A percentile compares a stretch with the other conserved stretches of the same genome.
phyloP scores from a whole-genome alignment of 1,140 invertebrate genomes.

The Theocolax elegans region DNA sequence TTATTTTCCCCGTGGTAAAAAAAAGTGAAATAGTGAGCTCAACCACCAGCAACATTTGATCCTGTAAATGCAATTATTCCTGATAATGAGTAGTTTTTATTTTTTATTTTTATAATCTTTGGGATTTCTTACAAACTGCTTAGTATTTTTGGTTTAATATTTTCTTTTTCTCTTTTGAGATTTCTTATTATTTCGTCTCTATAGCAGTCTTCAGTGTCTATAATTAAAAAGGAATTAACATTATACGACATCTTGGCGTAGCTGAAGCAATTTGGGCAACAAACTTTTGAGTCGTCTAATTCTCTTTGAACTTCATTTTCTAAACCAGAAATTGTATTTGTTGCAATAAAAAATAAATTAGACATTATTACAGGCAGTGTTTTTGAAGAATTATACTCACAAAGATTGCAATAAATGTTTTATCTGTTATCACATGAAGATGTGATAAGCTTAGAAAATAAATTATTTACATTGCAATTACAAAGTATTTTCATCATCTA shows the following conservation, averaged over 20 bases:
- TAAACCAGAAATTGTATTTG: background rate
- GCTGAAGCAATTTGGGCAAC: background rate
- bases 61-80: background rate
- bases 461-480: too few relatives aligned
- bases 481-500: too few relatives aligned
- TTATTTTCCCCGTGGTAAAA: background rate
- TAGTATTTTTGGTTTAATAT: too few relatives aligned
- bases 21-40: background rate
- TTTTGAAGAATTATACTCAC: background rate
- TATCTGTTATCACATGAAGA: too few relatives aligned
- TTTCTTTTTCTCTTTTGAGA: background rate
- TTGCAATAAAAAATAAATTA: background rate
- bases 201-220: too few relatives aligned
- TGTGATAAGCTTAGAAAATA: too few relatives aligned
- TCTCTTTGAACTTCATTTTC: background rate
- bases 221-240: background rate
- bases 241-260: too few relatives aligned
- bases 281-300: background rate
- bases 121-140: background rate
- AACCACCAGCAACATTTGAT: background rate
- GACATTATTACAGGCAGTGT: background rate
- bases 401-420: background rate
- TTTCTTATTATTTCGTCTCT: background rate
- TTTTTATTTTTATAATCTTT: background rate
- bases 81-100: background rate